These are phyloP conservation scores for Andrena flavipes DNA, from an alignment of 2,888 invertebrate genomes.

Conservation along the genomic window DNA sequence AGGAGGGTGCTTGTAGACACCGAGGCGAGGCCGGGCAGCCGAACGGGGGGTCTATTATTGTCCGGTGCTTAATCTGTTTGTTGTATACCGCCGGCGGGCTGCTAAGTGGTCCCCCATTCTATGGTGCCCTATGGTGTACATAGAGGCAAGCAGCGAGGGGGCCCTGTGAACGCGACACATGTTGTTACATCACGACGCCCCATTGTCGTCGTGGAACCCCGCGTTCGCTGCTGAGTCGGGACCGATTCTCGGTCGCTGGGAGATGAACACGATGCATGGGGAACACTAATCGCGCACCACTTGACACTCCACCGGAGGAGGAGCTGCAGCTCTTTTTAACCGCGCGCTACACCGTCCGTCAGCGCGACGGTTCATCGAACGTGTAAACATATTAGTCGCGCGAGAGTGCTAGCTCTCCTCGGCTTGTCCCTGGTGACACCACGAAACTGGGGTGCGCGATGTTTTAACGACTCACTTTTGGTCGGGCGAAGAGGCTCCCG, in stretches of 20 bases:
- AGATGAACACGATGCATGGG: slow-evolving; percentile 69
- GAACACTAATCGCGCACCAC: slow-evolving; percentile 80
- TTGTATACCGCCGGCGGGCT: slow-evolving; percentile 81
- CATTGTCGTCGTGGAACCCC: slow-evolving; percentile 75
- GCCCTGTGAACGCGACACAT: slow-evolving; percentile 82
- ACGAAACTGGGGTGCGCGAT: slow-evolving; percentile 33
- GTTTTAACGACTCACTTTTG: slow-evolving; percentile 46
- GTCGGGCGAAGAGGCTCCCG: background rate
- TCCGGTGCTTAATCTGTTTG: slow-evolving; percentile 83
- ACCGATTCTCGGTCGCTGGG: slow-evolving; percentile 62
- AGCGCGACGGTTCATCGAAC: slow-evolving; percentile 60
- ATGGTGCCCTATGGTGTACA: slow-evolving; percentile 70
- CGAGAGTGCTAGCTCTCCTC: slow-evolving; percentile 27
- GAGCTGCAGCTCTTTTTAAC: slow-evolving; percentile 62
- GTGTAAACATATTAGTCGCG: slow-evolving; percentile 68
- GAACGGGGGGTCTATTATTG: slow-evolving; percentile 76
- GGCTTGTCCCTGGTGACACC: slow-evolving; percentile 6
- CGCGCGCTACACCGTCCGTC: slow-evolving; percentile 37
- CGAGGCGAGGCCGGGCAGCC: slow-evolving; percentile 26
- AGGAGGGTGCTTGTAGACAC: slow-evolving; percentile 55
- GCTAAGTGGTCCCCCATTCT: slow-evolving; percentile 83
- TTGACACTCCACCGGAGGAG: slow-evolving; percentile 77
- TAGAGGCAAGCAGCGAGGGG: slow-evolving; percentile 55
- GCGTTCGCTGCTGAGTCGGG: slow-evolving; percentile 51
- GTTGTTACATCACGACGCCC: slow-evolving; percentile 82